These are phyloP conservation scores for Mobula birostris DNA, from an alignment of 2,113 vertebrate genomes.

Conservation along the genomic window DNA sequence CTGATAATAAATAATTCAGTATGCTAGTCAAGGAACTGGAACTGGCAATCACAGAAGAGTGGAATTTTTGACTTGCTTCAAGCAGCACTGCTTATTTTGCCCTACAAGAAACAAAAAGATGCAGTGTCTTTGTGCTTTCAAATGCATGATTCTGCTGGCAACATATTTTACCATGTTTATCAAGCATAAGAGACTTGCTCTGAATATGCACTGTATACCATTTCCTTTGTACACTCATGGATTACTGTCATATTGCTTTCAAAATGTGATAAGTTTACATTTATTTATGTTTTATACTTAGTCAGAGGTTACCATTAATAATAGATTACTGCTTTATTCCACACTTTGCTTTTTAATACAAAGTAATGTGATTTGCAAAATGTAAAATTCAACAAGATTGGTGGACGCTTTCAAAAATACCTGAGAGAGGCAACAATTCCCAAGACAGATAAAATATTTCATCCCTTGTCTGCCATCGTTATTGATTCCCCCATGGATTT, in stretches of 20 bases:
- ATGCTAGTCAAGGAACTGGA: slow-evolving; percentile 28
- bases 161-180: slow-evolving; percentile 12
- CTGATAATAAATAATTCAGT: slow-evolving; percentile 35
- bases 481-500: slow-evolving; percentile 20
- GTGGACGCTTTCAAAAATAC: not conserved
- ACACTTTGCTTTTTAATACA: slow-evolving; percentile 15
- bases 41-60: slow-evolving; percentile 27
- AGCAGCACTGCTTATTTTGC: slow-evolving; percentile 16
- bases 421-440: slow-evolving; percentile 24
- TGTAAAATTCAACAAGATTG: slow-evolving; percentile 17
- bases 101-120: slow-evolving; percentile 30
- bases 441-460: slow-evolving; percentile 1
- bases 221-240: not conserved
- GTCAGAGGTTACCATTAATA: slow-evolving; percentile 37
- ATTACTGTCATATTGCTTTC: not conserved
- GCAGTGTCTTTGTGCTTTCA: slow-evolving; percentile 24
- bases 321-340: slow-evolving; percentile 3
- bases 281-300: slow-evolving; percentile 10
- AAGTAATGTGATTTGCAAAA: slow-evolving; percentile 1
- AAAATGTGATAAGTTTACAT: slow-evolving; percentile 33
- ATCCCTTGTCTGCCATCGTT: slow-evolving; percentile 23
- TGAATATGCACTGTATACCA: slow-evolving; percentile 2
- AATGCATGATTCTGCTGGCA: slow-evolving; percentile 22
- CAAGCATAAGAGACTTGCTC: slow-evolving; percentile 2
- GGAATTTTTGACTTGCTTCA: slow-evolving; percentile 34